These are phyloP conservation scores for Lucilia sericata DNA, from an alignment of 1,140 invertebrate genomes.

Conservation along the genomic window DNA sequence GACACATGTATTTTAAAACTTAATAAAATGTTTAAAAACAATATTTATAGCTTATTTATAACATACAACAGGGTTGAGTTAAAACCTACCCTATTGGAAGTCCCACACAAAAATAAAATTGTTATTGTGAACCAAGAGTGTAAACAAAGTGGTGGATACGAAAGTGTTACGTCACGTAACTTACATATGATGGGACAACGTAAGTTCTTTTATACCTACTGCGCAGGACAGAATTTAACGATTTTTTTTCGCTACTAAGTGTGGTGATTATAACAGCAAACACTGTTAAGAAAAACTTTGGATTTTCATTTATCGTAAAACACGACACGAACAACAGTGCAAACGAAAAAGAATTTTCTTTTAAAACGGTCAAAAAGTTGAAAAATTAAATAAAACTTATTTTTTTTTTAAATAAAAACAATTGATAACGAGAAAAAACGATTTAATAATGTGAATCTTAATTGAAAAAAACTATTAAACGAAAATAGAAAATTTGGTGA, in stretches of 20 bases:
- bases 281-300: conserved; percentile 13
- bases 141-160: neutral
- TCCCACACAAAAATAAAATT: too few species aligned
- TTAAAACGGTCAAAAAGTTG: neutral
- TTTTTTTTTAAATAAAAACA: neutral
- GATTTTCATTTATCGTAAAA: conserved; percentile 32
- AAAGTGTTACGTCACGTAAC: neutral
- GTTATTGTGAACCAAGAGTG: neutral
- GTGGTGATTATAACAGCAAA: conserved; percentile 10
- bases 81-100: neutral
- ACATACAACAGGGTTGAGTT: neutral
- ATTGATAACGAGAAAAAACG: neutral
- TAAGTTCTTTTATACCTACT: neutral
- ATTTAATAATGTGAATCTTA: neutral
- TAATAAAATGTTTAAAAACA: too few species aligned
- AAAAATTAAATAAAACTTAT: neutral
- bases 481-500: neutral
- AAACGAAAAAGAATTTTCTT: neutral
- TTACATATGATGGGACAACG: neutral
- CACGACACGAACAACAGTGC: conserved; percentile 19
- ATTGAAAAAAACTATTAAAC: neutral
- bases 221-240: neutral
- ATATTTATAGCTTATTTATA: too few species aligned
- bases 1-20: too few species aligned
- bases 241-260: neutral